A percentile compares a stretch with the other conserved stretches of the same genome.
Evolutionary conservation across 2,888 invertebrate species (phyloP).

Genomic region (Lasioglossum vierecki): DNA sequence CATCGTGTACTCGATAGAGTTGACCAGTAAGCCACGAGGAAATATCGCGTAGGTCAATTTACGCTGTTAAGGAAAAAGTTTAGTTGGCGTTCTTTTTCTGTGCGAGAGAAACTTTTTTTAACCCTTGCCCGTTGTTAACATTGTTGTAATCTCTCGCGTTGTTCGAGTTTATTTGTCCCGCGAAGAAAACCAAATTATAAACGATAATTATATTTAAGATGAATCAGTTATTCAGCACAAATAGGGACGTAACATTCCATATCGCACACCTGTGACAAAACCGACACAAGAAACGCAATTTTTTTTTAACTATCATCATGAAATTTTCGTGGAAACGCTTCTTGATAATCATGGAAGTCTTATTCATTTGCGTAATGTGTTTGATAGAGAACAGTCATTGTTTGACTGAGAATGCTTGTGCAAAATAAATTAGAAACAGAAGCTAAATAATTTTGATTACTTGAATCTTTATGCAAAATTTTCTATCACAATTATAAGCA

Average conservation of each 20-base stretch:
- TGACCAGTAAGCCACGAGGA: slow-evolving; percentile 40
- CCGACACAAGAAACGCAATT: neutral
- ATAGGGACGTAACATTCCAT: neutral
- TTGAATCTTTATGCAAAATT: no score
- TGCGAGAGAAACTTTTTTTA: neutral
- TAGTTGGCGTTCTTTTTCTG: neutral
- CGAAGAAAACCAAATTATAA: neutral
- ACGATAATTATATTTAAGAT: neutral
- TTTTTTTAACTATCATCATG: neutral
- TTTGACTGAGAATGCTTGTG: neutral
- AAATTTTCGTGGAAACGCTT: no score
- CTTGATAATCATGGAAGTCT: no score
- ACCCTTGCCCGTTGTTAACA: neutral
- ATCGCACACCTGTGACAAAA: neutral
- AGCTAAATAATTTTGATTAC: no score
- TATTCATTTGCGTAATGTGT: no score
- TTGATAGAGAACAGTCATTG: no score
- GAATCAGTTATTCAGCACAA: neutral
- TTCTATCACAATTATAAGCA: no score
- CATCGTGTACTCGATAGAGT: slow-evolving; percentile 35
- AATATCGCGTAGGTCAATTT: neutral
- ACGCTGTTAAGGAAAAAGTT: neutral
- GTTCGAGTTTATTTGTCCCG: neutral
- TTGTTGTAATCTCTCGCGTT: neutral
- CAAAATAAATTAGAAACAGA: neutral